Evolutionary conservation across 2,888 invertebrate genomes (phyloP).

Genomic region (Alviniconcha strummeri): DNA sequence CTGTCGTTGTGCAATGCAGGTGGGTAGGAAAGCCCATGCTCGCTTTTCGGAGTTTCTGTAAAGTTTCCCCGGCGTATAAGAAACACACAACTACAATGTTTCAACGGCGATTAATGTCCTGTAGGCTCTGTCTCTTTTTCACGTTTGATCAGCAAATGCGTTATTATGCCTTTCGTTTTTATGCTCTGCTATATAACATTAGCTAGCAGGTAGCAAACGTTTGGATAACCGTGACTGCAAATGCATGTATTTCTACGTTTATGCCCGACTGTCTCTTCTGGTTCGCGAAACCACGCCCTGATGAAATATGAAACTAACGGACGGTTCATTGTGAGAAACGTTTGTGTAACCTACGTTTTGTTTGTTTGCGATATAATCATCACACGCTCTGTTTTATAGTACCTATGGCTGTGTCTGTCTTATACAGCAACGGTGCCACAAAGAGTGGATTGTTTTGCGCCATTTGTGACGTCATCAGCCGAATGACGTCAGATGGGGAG

Average conservation of each 20-base stretch:
- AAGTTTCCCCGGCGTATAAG: no score
- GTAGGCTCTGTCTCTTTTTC: no score
- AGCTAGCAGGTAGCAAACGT: no score
- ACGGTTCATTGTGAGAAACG: not conserved
- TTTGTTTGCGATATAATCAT: not conserved
- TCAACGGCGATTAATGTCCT: no score
- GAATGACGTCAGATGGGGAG: not conserved
- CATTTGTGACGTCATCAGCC: not conserved
- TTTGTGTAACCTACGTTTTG: not conserved
- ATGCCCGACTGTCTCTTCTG: not conserved
- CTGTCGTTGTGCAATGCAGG: not conserved
- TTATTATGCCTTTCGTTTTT: not conserved
- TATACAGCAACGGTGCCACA: not conserved
- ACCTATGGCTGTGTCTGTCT: not conserved
- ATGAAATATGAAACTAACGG: no score
- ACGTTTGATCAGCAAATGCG: no score
- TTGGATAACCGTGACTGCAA: not conserved
- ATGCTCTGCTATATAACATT: no score
- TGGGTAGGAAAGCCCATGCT: not conserved
- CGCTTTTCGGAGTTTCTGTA: not conserved
- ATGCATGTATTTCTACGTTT: not conserved
- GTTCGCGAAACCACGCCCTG: not conserved
- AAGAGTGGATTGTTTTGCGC: not conserved
- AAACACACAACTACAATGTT: no score
- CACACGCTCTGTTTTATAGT: not conserved